phyloP scores from a whole-genome alignment of 2,797 vertebrate genomes.

The Sebastes vulpes region DNA sequence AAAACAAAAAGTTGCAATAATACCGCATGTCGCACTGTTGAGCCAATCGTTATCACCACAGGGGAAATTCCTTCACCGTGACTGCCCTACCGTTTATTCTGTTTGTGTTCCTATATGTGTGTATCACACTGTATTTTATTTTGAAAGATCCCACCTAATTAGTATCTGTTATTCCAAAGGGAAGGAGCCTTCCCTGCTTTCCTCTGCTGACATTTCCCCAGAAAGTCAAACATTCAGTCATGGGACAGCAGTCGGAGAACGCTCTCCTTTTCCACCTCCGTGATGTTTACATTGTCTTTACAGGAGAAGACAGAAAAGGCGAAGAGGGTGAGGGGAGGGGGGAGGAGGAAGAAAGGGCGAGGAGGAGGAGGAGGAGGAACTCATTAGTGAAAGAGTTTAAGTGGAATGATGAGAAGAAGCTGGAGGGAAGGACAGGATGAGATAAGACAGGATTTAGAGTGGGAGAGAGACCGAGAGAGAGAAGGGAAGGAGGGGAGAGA shows the following conservation, averaged over 20 bases:
- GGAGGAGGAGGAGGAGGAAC: slow-evolving; percentile 50
- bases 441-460: slow-evolving; percentile 76
- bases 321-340: neutral
- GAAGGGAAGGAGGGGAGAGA: slow-evolving; percentile 39
- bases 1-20: too few relatives aligned
- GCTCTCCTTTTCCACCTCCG: neutral
- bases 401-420: slow-evolving; percentile 80
- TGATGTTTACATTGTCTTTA: slow-evolving; percentile 11
- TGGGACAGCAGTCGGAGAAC: neutral
- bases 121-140: neutral
- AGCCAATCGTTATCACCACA: too few relatives aligned
- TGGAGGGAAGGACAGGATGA: slow-evolving; percentile 70
- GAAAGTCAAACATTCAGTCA: slow-evolving; percentile 15
- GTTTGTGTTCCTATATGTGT: neutral
- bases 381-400: slow-evolving; percentile 79
- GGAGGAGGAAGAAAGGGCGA: neutral
- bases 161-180: neutral
- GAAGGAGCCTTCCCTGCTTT: neutral
- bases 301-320: slow-evolving; percentile 20
- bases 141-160: neutral
- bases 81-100: neutral
- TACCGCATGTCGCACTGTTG: too few relatives aligned
- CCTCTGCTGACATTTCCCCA: neutral
- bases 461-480: slow-evolving; percentile 26
- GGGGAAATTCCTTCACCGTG: too few relatives aligned